Evolutionary conservation across 2,888 invertebrate genomes (phyloP), one percentile per base, ranked within the genome.

Genomic region (Oxycera nigricornis): DNA sequence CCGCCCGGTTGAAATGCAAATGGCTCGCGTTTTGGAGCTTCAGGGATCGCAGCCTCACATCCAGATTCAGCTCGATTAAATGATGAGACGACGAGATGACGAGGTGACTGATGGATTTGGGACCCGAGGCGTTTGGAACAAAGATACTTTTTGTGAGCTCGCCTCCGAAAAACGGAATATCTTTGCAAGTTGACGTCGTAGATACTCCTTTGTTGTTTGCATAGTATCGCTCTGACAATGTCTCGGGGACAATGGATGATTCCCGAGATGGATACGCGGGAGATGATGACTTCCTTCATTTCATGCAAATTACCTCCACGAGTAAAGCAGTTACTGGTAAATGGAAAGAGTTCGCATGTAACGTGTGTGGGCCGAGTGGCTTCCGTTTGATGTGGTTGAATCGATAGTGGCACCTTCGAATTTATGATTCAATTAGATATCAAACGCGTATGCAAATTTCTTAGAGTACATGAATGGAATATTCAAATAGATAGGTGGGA

Each of bases 231-330:
- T 55, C 22, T 52, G 52, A 22, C 70, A 28, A 55, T 20, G 24
- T 67, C 22, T 31, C 35, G 35, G 31, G 70, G 70, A 70, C 70
- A 70, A 70, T 70, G 70, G 70, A 70, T 70, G 26, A 70, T 70
- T 52, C 55, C 55, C 22, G 20, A 55, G 31, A 70, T 31, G 55
- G 55, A 52, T 70, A 55, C 28, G n/a, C 41, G 41, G 30, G 68
- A 70, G 70, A 70, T 70, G 70, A 70, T 70, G 70, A 70, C 70
- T 70, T 70, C 70, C 70, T 70, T 31, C 52, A 70, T 70, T 70
- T 70, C 52, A 70, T 70, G 70, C 70, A 70, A 70, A 70, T 70
- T 70, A 52, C 28, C 17, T 52, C 22, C n/a, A 3, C 11, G 22
- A 24, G 22, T 26, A 31, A 55, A 65, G 20, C 1, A 65, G 14